Percentiles rank a stretch among this genome's conserved stretches.
These are phyloP conservation scores for Hippopotamus amphibius DNA, from an alignment of 2,113 vertebrate genomes.

Conservation along the genomic window DNA sequence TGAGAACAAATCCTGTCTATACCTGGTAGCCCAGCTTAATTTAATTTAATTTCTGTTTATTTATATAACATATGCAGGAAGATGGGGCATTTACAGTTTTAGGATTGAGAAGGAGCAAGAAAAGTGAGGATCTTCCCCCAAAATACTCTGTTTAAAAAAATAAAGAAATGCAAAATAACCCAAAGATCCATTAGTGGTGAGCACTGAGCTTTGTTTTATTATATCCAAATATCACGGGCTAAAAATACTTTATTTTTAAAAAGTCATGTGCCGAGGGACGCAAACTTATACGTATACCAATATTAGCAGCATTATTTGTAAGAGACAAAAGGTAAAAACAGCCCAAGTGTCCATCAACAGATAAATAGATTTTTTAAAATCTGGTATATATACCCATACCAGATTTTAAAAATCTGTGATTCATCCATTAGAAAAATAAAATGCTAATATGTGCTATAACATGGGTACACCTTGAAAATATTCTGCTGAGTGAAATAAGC, in stretches of 20 bases:
- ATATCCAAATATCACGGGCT: not conserved
- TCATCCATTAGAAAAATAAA: not conserved
- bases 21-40: not conserved
- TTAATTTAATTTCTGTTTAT: not conserved
- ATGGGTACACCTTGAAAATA: not conserved
- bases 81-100: not conserved
- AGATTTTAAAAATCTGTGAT: not conserved
- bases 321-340: not conserved
- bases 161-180: not conserved
- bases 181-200: not conserved
- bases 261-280: not conserved
- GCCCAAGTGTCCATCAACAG: not conserved
- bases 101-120: not conserved
- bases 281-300: not conserved
- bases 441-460: not conserved
- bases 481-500: conserved; percentile 12
- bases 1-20: not conserved
- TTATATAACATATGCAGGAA: not conserved
- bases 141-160: conserved; percentile 6
- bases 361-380: not conserved
- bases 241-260: not conserved
- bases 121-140: not conserved
- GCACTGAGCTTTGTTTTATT: not conserved
- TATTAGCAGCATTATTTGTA: not conserved
- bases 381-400: not conserved